Base-by-base conservation (phyloP, 64 coral and sea anemone genomes). In the Hydrozoanthus tunicans region DNA sequence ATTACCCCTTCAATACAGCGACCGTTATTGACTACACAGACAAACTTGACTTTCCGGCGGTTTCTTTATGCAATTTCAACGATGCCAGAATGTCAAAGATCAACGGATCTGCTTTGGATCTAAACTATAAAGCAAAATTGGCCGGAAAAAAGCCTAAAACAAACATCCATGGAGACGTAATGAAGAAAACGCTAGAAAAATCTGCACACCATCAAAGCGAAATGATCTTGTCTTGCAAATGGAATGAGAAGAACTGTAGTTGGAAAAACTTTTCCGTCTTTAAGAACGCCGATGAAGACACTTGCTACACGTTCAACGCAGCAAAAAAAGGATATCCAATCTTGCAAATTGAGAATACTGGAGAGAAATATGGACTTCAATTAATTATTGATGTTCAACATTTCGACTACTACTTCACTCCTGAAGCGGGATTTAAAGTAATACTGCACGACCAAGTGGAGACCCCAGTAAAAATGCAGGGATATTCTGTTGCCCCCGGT, bases 61-160 rank as follows among this genome's bases (percentile, higher is more conserved):
- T 96, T 51, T 94, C 95, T n/a, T 61, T 96, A 27, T 96, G 95
- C 54, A 96, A 96, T 64, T 94, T 89, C 78, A 96, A 96, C 92
- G 95, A 96, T 55, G 95, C 76, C 6, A 84, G 95, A 14, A 62
- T 96, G 77, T 96, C 95, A 0, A 90, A 89, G 65, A 96, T 96
- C 53, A 94, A 96, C 51, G 95, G 95, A 59, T 94, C 95, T 0
- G 58, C 88, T 8, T 25, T 96, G 7, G 56, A 96, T 62, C 53
- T 83, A 9, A 67, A 91, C 9, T 84, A 78, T 6, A 78, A 54
- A 88, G 84, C 68, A 12, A 89, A 78, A 14, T 52, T 92, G 25
- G 75, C 83, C 53, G 89, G 95, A 72, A 73, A 89, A 94, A 53
- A 56, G 23, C 62, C 82, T 5, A 10, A 61, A 89, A 32, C 3